Percentiles rank a stretch among this genome's conserved stretches.
These are phyloP conservation scores for Falcunculus frontatus DNA, from an alignment of 2,113 vertebrate species.

Conservation along the genomic window DNA sequence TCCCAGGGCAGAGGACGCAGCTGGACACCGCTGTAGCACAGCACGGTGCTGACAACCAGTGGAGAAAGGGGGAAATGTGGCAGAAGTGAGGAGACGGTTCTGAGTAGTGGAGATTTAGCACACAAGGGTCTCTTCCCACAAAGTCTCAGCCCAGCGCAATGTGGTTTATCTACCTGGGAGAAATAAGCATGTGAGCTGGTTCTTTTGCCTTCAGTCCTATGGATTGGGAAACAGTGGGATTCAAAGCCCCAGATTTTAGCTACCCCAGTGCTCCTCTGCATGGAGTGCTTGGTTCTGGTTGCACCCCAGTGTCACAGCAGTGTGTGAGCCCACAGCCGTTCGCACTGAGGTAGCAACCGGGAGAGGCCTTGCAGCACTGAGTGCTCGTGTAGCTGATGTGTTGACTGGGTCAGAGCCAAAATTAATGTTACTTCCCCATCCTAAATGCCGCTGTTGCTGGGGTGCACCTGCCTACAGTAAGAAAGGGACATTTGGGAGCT, in stretches of 20 bases:
- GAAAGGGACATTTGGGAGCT: not conserved
- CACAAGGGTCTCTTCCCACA: not conserved
- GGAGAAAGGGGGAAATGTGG: slow-evolving; percentile 15
- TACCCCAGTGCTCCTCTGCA: not conserved
- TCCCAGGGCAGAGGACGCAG: not conserved
- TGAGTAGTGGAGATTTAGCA: not conserved
- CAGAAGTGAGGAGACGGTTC: not conserved
- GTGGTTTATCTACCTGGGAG: not conserved
- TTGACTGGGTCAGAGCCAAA: not conserved
- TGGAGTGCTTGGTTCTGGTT: not conserved
- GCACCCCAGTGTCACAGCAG: not conserved
- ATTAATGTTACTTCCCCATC: not conserved
- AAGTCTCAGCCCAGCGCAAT: not conserved
- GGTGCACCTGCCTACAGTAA: not conserved
- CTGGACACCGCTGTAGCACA: not conserved
- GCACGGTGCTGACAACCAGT: slow-evolving; percentile 35
- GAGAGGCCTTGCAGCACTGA: not conserved
- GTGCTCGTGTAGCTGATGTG: not conserved
- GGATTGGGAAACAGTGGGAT: not conserved
- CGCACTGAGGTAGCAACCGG: fast-evolving
- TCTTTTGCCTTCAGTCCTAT: not conserved
- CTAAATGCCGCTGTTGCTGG: not conserved
- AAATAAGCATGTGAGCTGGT: not conserved
- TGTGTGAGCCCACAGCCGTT: not conserved
- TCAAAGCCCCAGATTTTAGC: not conserved